Conservation (phyloP, 2,797 vertebrate species). For the Hipposideros larvatus region DNA sequence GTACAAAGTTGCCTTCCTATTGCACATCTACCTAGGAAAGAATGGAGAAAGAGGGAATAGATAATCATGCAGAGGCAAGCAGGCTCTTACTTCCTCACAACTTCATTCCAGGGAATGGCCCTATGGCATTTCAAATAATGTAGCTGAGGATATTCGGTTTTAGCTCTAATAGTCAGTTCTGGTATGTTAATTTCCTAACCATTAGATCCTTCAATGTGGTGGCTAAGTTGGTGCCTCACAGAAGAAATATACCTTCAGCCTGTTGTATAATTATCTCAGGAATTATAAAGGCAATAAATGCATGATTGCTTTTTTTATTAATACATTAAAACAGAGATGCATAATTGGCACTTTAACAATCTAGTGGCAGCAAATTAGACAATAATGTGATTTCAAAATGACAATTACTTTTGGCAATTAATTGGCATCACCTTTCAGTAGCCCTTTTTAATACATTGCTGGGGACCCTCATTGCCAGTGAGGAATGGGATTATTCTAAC, state of each 20-base stretch:
- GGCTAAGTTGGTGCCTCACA: slow-evolving; percentile 66
- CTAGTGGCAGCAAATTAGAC: slow-evolving; percentile 84
- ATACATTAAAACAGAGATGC: slow-evolving; percentile 80
- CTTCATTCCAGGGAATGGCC: background rate
- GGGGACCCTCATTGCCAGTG: slow-evolving; percentile 56
- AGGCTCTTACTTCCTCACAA: background rate
- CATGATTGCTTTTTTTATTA: slow-evolving; percentile 85
- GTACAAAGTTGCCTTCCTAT: background rate
- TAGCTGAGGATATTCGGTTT: slow-evolving; percentile 75
- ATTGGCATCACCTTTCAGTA: slow-evolving; percentile 83
- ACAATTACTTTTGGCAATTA: slow-evolving; percentile 84
- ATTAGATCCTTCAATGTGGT: slow-evolving; percentile 72
- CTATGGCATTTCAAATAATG: slow-evolving; percentile 59
- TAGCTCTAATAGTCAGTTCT: slow-evolving; percentile 73
- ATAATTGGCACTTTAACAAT: slow-evolving; percentile 85
- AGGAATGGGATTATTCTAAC: slow-evolving; percentile 69
- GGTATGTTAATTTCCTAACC: slow-evolving; percentile 79
- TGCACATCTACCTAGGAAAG: background rate
- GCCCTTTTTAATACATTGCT: slow-evolving; percentile 55
- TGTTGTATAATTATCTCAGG: slow-evolving; percentile 84
- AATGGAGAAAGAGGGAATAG: background rate
- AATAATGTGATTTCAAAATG: slow-evolving; percentile 84
- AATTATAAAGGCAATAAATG: slow-evolving; percentile 86
- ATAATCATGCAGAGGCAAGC: background rate
- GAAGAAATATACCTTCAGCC: slow-evolving; percentile 81